These are phyloP conservation scores for Euwallacea similis DNA, from an alignment of 1,140 invertebrate species.

Conservation along the genomic window DNA sequence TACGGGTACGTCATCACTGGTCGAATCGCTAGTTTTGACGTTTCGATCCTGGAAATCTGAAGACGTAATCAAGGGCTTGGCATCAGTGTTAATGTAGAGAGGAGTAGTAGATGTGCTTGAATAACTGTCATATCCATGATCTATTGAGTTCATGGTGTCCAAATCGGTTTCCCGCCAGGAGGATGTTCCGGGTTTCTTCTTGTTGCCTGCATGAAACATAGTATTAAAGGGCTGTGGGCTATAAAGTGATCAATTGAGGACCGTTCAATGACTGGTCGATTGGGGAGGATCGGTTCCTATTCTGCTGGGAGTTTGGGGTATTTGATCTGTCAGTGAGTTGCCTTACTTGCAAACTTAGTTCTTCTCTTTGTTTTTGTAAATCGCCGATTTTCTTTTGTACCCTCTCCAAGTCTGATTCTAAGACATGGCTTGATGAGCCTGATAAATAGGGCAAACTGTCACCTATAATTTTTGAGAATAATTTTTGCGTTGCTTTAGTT, in stretches of 20 bases:
- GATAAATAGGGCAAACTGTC: slow-evolving; percentile 50
- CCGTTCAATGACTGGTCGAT: slow-evolving; percentile 7
- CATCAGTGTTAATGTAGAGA: slow-evolving; percentile 47
- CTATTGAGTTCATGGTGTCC: slow-evolving; percentile 72
- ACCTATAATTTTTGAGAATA: slow-evolving; percentile 36
- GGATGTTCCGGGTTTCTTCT: slow-evolving; percentile 50
- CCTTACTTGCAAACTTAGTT: slow-evolving; percentile 77
- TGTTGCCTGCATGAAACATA: slow-evolving; percentile 41
- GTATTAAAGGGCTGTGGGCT: too few relatives aligned
- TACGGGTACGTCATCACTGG: slow-evolving; percentile 45
- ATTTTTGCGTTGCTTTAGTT: not conserved
- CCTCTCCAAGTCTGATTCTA: slow-evolving; percentile 68
- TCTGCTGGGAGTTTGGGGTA: slow-evolving; percentile 55
- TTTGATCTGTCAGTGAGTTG: slow-evolving; percentile 78
- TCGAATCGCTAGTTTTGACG: slow-evolving; percentile 45
- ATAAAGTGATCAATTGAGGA: too few relatives aligned
- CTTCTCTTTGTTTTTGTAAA: slow-evolving; percentile 78
- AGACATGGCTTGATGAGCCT: slow-evolving; percentile 46
- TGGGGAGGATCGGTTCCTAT: slow-evolving; percentile 44
- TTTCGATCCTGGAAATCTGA: slow-evolving; percentile 43
- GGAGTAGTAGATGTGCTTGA: slow-evolving; percentile 42
- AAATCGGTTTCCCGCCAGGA: slow-evolving; percentile 90
- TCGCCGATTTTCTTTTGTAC: slow-evolving; percentile 85
- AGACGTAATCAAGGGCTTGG: slow-evolving; percentile 38
- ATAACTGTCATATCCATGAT: slow-evolving; percentile 57